phyloP scores from a whole-genome alignment of 2,113 vertebrate species.

The Cyprinodon variegatus region DNA sequence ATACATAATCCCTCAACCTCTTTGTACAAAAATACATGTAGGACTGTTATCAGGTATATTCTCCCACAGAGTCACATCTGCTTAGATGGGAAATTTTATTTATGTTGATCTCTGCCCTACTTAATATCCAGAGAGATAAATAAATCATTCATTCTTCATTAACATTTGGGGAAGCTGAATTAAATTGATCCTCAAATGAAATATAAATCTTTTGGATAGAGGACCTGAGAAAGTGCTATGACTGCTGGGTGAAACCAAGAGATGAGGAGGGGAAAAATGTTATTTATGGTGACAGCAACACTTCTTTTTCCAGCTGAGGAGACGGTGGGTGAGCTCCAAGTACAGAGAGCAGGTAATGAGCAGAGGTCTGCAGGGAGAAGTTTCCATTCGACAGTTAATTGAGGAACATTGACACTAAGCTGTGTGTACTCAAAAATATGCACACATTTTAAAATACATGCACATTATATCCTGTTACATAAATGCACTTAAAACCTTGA shows the following conservation, averaged over 20 bases:
- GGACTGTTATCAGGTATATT: background rate
- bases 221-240: slow-evolving; percentile 31
- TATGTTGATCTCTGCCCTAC: slow-evolving; percentile 28
- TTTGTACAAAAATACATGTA: background rate
- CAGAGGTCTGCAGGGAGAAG: slow-evolving; percentile 52
- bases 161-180: slow-evolving; percentile 59
- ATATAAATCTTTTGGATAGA: slow-evolving; percentile 45
- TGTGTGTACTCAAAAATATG: slow-evolving; percentile 5
- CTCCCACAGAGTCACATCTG: background rate
- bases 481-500: background rate
- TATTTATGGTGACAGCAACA: slow-evolving; percentile 67
- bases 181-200: slow-evolving; percentile 68
- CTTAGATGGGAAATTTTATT: slow-evolving; percentile 24
- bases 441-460: background rate
- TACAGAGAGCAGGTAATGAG: slow-evolving; percentile 57
- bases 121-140: slow-evolving; percentile 17
- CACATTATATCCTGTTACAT: background rate
- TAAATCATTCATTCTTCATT: slow-evolving; percentile 37
- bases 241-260: slow-evolving; percentile 47
- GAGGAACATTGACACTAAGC: slow-evolving; percentile 51
- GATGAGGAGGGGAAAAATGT: slow-evolving; percentile 12
- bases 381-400: slow-evolving; percentile 63
- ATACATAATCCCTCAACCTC: background rate
- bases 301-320: slow-evolving; percentile 57
- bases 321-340: slow-evolving; percentile 33